Percentiles rank a stretch among this genome's conserved stretches.
These are phyloP conservation scores for Mongoloraphidia duomilia DNA, from an alignment of 2,888 invertebrate species.

Conservation along the genomic window DNA sequence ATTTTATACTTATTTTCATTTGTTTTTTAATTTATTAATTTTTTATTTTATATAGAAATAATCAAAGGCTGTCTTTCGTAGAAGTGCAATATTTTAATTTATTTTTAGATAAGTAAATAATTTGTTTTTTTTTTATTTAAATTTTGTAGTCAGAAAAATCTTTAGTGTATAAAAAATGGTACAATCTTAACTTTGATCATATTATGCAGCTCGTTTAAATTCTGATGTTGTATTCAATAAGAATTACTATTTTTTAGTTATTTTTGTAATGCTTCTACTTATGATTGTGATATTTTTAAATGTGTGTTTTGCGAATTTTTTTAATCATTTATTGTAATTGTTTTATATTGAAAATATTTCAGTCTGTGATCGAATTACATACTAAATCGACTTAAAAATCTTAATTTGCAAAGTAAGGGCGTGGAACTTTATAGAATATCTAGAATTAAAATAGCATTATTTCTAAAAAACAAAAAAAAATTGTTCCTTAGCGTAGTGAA, in stretches of 20 bases:
- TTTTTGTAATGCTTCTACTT: neutral
- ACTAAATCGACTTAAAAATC: too few relatives aligned
- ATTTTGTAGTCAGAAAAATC: too few relatives aligned
- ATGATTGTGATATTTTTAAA: neutral
- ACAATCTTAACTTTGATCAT: neutral
- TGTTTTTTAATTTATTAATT: slow-evolving; percentile 4
- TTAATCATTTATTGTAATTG: neutral
- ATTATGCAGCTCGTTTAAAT: neutral
- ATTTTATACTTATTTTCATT: slow-evolving; percentile 6
- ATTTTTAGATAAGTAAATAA: neutral
- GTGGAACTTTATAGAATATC: neutral
- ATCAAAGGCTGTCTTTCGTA: slow-evolving; percentile 1
- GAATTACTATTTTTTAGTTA: too few relatives aligned
- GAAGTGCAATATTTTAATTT: neutral
- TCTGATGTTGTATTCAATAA: neutral
- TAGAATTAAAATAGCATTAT: neutral
- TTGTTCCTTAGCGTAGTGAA: neutral
- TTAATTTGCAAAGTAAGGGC: too few relatives aligned
- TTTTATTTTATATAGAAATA: neutral
- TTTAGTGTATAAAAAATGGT: neutral
- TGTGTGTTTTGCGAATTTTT: neutral
- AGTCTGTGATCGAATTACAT: too few relatives aligned
- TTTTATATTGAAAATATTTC: too few relatives aligned
- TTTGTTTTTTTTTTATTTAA: neutral
- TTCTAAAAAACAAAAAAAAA: neutral